Base-by-base conservation (phyloP, 2,113 vertebrate species). In the Larimichthys polyactis region DNA sequence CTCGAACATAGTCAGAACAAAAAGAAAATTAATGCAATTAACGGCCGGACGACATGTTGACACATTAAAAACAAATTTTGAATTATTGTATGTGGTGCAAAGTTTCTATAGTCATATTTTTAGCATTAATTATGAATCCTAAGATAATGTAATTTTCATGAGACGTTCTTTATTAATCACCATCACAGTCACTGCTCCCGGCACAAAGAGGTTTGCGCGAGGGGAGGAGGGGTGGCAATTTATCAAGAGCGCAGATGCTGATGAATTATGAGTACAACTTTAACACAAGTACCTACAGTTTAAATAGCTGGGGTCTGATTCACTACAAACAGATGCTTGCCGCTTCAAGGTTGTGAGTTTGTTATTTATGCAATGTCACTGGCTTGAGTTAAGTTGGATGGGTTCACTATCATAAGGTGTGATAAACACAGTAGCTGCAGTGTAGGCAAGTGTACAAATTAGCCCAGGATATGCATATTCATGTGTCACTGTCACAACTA, bases 61-160 rank as follows among this genome's bases (percentile, higher is more conserved):
- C 27, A 27, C 24, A 12, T 14, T 12, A 11, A 54, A 52, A 55
- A 70, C 44, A 46, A 46, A 46, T 46, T 40, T 40, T 40, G 36
- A 40, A 40, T 40, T 40, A 40, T 40, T 40, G 36, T 40, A 8
- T 40, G 36, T 40, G 36, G 8, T 9, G 36, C 36, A 40, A 71
- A 60, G 32, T 63, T 81, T 84, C 63, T 62, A 73, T 75, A 48
- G 80, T 89, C 87, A 83, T 89, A 84, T 89, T 85, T 40, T 90
- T 79, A 54, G 17, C 52, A 90, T 94, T 83, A 92, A 93, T 94
- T 92, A 93, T 95, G 84, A 85, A 92, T 91, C 55, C 73, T 52
- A 70, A 82, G 54, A 86, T 87, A 83, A 90, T 91, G 89, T 74
- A 81, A 87, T 90, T 92, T 90, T 91, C 79, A 90, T 91, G 87